Percentiles rank a stretch among this genome's conserved stretches.
Evolutionary conservation across 1,140 invertebrate genomes (phyloP).

Genomic region (Eupeodes corollae): DNA sequence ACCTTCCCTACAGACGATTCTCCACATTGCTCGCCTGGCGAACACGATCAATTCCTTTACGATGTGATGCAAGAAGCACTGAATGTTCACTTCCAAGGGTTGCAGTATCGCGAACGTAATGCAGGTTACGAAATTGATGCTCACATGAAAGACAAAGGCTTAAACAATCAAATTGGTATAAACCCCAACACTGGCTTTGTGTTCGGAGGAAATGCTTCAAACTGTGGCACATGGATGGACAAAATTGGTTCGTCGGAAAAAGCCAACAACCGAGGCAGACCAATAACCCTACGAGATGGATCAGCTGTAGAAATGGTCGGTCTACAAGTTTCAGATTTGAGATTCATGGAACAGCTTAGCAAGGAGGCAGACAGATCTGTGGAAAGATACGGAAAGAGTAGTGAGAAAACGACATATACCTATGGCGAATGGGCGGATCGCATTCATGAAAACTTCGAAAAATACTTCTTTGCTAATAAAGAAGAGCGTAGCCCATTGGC

Average conservation of each 20-base stretch:
- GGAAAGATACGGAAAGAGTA: conserved; percentile 51
- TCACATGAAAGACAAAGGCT: conserved; percentile 89
- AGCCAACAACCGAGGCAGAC: conserved; percentile 83
- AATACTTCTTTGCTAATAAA: conserved; percentile 70
- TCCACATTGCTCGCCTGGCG: conserved; percentile 47
- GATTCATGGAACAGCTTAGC: conserved; percentile 61
- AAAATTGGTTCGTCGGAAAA: conserved; percentile 96
- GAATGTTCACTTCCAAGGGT: conserved; percentile 77
- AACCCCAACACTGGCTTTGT: conserved; percentile 89
- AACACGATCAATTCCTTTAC: conserved; percentile 61
- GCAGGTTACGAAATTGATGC: conserved; percentile 86
- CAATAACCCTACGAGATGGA: conserved; percentile 91
- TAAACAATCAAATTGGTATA: conserved; percentile 85
- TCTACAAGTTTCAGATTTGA: conserved; percentile 60
- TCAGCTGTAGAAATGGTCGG: conserved; percentile 91
- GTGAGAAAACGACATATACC: conserved; percentile 48
- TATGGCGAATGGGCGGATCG: conserved; percentile 77
- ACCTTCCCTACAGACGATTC: conserved; percentile 74
- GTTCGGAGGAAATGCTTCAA: conserved; percentile 87
- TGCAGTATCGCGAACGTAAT: conserved; percentile 85
- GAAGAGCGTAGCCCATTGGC: conserved; percentile 66
- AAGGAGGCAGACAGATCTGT: conserved; percentile 62
- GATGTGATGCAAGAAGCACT: conserved; percentile 94
- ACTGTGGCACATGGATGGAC: conserved; percentile 99
- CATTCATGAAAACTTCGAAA: conserved; percentile 78